phyloP scores from a whole-genome alignment of 2,113 vertebrate genomes.

The Sinosuthora webbiana region DNA sequence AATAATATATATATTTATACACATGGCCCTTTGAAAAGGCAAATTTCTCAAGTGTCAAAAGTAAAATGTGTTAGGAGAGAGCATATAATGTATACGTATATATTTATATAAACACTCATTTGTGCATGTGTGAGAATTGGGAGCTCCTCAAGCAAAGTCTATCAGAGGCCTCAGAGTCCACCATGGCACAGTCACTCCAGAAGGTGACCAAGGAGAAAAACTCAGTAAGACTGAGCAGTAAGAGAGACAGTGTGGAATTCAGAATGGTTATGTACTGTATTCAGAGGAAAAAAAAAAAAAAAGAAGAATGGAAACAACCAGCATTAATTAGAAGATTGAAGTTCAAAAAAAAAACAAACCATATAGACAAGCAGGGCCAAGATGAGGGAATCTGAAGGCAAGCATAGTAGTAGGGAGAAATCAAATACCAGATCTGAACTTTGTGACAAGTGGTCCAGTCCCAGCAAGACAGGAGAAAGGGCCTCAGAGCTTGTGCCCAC shows the following conservation, averaged over 20 bases:
- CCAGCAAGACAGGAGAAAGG: neutral
- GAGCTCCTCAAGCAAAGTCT: neutral
- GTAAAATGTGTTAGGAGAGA: neutral
- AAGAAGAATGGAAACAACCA: neutral
- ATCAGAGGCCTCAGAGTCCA: neutral
- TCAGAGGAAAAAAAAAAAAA: neutral
- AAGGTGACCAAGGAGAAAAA: neutral
- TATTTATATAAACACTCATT: neutral
- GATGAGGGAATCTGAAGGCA: neutral
- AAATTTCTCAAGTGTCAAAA: neutral
- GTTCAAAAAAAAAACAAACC: neutral
- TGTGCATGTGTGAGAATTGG: neutral
- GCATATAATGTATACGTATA: neutral
- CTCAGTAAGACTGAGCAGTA: neutral
- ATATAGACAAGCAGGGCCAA: neutral
- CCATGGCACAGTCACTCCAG: neutral
- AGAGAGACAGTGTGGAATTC: neutral
- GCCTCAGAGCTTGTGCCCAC: neutral
- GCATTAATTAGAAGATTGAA: neutral
- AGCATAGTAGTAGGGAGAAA: accelerated
- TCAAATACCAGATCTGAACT: neutral
- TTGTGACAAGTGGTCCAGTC: neutral
- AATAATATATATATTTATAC: neutral
- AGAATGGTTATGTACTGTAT: neutral
- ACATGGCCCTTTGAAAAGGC: neutral